Evolutionary conservation across 2,797 vertebrate species (phyloP), one percentile per base, ranked within the genome.

Genomic region (Leptatherina wallacei): DNA sequence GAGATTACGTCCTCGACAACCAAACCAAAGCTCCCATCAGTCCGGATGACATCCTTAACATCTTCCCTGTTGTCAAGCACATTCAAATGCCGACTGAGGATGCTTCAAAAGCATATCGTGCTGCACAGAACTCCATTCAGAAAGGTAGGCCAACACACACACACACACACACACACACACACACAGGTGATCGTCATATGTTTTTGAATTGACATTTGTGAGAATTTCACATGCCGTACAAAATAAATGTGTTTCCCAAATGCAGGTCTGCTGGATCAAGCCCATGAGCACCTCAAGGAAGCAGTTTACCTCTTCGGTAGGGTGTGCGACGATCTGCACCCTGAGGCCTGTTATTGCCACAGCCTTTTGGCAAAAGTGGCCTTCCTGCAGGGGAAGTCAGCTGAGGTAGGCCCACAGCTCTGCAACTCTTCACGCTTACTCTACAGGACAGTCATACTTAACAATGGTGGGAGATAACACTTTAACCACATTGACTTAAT

Each of bases 41-140:
- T 64, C 92, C 95, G 27, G 96, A 96, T 0, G 96, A 96, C 20
- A 74, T 96, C 77, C 85, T 96, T 42, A 96, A 96, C 89, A 87
- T 95, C 67, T 90, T 95, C 65, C 95, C 96, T 5, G 71, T 96
- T 27, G 85, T 96, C 75, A 96, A 96, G 77, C 93, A 95, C 36
- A 16, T 95, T 52, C 69, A 83, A 67, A 94, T 92, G 77, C 85
- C 89, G 5, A 89, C 78, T 52, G 72, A 47, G 1, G 95, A 95
- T 57, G 95, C 94, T 55, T 90, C 90, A 7, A 89, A 82, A 55
- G 79, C 89, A 4, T 86, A 90, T 36, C 33, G 10, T 20, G 85
- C 90, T 24, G 95, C 93, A 54, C 89, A 94, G 77, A 90, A 56
- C 67, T 94, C 67, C 75, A 67, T 96, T 54, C 85, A 94, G 77